These are phyloP conservation scores for Pentalonia nigronervosa DNA, from an alignment of 1,140 invertebrate species.

Conservation along the genomic window DNA sequence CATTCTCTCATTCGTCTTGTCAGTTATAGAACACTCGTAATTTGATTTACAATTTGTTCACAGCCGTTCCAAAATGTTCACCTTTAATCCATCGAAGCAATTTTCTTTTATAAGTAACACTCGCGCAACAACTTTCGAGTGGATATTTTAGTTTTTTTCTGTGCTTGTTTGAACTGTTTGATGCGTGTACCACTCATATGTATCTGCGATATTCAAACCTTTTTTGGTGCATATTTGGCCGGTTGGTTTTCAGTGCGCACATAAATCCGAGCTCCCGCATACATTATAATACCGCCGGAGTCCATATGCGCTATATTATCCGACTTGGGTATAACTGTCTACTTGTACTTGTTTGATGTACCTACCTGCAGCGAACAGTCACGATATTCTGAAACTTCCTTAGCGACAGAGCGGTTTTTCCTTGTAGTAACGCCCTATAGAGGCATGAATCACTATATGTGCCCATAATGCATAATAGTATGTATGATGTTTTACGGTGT, in stretches of 20 bases:
- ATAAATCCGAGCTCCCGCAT: not conserved
- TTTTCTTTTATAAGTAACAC: not conserved
- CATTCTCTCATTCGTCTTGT: not conserved
- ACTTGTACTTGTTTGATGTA: not conserved
- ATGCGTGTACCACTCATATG: not conserved
- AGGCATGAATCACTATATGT: not conserved
- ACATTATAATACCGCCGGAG: not conserved
- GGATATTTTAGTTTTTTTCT: not conserved
- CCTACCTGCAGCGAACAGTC: not conserved
- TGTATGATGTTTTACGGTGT: constrained; percentile 16
- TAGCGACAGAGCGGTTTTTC: constrained; percentile 32
- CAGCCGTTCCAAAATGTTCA: not conserved
- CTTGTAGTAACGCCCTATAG: not conserved
- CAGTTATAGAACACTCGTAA: not conserved
- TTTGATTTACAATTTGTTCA: not conserved
- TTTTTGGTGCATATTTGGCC: constrained; percentile 3
- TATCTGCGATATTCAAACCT: not conserved
- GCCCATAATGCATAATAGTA: not conserved
- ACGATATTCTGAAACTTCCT: constrained; percentile 38
- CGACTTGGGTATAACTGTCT: not conserved
- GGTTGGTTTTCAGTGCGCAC: not conserved
- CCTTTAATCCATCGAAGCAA: not conserved
- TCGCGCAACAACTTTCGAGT: not conserved
- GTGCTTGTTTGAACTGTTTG: not conserved
- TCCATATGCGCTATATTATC: not conserved